Conservation (phyloP, 2,888 invertebrate genomes). For the Chesias legatella region DNA sequence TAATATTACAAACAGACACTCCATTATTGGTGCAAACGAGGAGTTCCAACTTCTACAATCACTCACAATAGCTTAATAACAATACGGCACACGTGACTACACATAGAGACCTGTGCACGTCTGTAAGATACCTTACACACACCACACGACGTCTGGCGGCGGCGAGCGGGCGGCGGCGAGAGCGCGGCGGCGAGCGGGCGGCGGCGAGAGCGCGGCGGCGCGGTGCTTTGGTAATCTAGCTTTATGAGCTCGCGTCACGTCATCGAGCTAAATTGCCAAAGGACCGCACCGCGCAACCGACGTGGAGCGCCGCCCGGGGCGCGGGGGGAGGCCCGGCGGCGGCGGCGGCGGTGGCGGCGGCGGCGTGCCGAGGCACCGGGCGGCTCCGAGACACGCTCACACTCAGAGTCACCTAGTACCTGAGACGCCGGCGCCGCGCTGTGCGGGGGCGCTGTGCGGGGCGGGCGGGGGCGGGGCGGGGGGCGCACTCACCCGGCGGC, state of each 20-base stretch:
- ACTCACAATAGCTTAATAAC: too few relatives aligned
- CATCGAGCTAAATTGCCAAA: slow-evolving; percentile 96
- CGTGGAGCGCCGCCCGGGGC: slow-evolving; percentile 7
- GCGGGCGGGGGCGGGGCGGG: neutral
- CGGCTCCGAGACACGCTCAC: slow-evolving; percentile 74
- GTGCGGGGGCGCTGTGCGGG: slow-evolving; percentile 18
- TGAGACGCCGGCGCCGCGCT: slow-evolving; percentile 76
- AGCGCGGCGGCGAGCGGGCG: slow-evolving; percentile 4
- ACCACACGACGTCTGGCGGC: too few relatives aligned
- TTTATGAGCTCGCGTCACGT: slow-evolving; percentile 90
- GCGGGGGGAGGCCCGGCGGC: slow-evolving; percentile 33
- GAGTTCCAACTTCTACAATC: too few relatives aligned
- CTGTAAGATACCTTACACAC: too few relatives aligned
- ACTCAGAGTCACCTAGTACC: slow-evolving; percentile 95
- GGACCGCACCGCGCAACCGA: slow-evolving; percentile 77
- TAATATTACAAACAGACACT: too few relatives aligned
- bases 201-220: slow-evolving; percentile 41
- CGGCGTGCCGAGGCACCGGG: slow-evolving; percentile 74
- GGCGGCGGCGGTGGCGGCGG: slow-evolving; percentile 50
- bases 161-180: neutral
- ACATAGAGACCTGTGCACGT: too few relatives aligned
- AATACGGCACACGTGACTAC: too few relatives aligned
- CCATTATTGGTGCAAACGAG: too few relatives aligned
- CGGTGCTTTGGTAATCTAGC: slow-evolving; percentile 97
- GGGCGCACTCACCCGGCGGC: slow-evolving; percentile 24